These are phyloP conservation scores for Syngnathus scovelli DNA, from an alignment of 2,113 vertebrate species.

Conservation along the genomic window DNA sequence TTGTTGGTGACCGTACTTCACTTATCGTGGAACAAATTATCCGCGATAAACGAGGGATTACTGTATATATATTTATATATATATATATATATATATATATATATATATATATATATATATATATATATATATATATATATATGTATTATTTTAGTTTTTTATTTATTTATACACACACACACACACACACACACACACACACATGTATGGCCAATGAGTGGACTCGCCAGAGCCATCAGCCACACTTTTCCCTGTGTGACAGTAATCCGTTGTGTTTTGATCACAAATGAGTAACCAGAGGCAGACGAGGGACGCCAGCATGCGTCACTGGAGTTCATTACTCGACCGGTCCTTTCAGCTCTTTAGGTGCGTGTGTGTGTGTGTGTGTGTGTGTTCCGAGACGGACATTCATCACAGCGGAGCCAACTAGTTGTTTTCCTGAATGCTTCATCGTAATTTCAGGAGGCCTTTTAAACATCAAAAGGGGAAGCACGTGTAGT, in stretches of 20 bases:
- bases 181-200: no score
- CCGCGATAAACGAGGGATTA: no score
- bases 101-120: no score
- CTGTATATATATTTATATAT: no score
- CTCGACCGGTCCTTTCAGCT: conserved; percentile 5
- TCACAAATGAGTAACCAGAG: conserved; percentile 42
- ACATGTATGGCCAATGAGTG: background rate
- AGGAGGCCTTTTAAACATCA: background rate
- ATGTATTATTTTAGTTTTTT: no score
- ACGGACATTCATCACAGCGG: conserved; percentile 38
- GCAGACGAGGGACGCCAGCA: background rate
- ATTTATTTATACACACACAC: no score
- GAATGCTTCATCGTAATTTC: background rate
- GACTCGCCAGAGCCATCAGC: conserved; percentile 12
- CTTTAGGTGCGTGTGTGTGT: conserved; percentile 54
- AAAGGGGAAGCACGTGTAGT: background rate
- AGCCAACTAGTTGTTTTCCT: conserved; percentile 29
- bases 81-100: no score
- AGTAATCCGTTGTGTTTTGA: conserved; percentile 46
- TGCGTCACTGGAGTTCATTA: conserved; percentile 40
- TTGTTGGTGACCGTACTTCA: no score
- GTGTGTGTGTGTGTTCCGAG: conserved; percentile 54
- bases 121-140: no score
- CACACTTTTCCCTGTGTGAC: conserved; percentile 26
- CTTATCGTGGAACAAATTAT: no score